Evolutionary conservation across 2,113 vertebrate genomes (phyloP), one percentile per base, ranked within the genome.

Genomic region (Urocynchramus pylzowi): DNA sequence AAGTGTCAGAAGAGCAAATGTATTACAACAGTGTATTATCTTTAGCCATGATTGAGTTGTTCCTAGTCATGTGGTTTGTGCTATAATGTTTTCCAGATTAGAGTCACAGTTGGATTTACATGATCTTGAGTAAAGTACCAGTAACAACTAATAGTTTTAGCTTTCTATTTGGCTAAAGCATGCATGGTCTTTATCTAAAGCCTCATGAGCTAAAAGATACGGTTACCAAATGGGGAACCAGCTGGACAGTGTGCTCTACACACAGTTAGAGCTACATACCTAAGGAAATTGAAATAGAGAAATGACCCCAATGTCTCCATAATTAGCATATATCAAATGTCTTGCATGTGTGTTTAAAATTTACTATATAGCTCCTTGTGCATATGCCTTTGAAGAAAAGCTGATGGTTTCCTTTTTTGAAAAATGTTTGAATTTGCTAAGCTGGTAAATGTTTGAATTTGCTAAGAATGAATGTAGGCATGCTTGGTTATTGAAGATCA

Each of bases 131-230:
- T 86, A 76, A 85, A 76, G 41, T 84, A 54, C 73, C 63, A 52
- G 41, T 85, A 92, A 79, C 57, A 73, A 82, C 41, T 88, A 90
- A 87, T 93, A 79, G 39, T 88, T 91, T 83, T 54, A 94, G 26
- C 30, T 69, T 93, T 69, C 73, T 53, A 24, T 64, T 89, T 89
- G 47, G n/a, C 21, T 84, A 52, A 91, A 89, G 30, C 16, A 33
- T 37, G 17, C 7, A 17, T 54, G 28, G 18, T 64, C 57, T 90
- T 91, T 17, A 75, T 52, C 16, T 84, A 84, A 83, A 79, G 20
- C 35, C n/a, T 71, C 2, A 9, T 60, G 68, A 68, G 24, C 30
- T 80, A 35, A 79, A 54, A 68, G 39, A 53, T 0, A 3, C 10
- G 39, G n/a, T 65, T 89, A 37, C 5, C 37, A 84, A 54, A 56